phyloP scores from a whole-genome alignment of 2,113 vertebrate genomes.

The Mola mola region DNA sequence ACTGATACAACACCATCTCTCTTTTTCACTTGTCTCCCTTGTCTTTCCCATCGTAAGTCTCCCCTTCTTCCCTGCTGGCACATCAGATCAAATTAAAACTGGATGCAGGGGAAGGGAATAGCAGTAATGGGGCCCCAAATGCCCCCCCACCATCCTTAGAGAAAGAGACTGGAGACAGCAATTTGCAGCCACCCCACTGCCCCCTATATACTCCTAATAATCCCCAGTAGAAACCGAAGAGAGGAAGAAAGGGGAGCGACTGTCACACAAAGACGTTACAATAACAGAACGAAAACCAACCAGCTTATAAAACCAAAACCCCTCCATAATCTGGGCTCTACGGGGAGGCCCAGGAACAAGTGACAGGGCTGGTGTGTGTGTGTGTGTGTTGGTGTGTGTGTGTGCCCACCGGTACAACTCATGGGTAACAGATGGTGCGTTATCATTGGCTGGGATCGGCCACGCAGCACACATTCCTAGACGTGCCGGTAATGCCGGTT shows the following conservation, averaged over 20 bases:
- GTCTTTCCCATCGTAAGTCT: conserved; percentile 20
- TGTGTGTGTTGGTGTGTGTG: conserved; percentile 61
- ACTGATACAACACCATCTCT: conserved; percentile 37
- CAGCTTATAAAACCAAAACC: conserved; percentile 38
- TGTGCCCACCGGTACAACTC: conserved; percentile 64
- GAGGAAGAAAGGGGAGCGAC: conserved; percentile 75
- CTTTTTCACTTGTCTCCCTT: conserved; percentile 26
- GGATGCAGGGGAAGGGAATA: conserved; percentile 30
- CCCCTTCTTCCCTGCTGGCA: conserved; percentile 42
- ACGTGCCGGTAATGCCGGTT: conserved; percentile 79
- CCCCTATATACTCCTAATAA: conserved; percentile 64
- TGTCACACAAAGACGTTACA: conserved; percentile 70
- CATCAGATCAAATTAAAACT: conserved; percentile 67
- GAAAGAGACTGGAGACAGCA: conserved; percentile 53
- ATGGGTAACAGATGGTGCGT: conserved; percentile 82
- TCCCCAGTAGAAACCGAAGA: conserved; percentile 80
- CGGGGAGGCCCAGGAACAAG: conserved; percentile 54
- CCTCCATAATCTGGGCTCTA: conserved; percentile 63
- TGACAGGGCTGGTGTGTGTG: conserved; percentile 54
- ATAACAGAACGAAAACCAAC: conserved; percentile 74
- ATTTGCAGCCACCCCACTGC: conserved; percentile 57
- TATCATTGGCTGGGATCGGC: conserved; percentile 79
- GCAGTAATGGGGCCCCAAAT: conserved; percentile 31
- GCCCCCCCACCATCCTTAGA: conserved; percentile 21
- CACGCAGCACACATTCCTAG: conserved; percentile 80